Evolutionary conservation across 2,888 invertebrate genomes (phyloP), one percentile per base, ranked within the genome.

Genomic region (Drosophila recens): DNA sequence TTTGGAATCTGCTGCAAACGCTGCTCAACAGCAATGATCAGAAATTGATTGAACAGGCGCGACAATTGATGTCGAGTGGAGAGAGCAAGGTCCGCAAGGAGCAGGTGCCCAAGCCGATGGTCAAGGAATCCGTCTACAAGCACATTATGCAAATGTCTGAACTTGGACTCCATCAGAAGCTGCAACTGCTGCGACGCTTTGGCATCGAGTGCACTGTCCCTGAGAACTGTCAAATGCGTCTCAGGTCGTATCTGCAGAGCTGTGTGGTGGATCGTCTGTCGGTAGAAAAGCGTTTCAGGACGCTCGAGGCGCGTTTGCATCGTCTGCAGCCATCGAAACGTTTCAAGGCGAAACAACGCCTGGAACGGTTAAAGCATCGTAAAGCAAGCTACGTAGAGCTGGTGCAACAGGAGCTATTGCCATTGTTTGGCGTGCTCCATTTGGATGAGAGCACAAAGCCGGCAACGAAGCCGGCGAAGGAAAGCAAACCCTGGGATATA

Each of bases 121-220:
- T 5, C 3, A 79, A 81, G 62, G 71, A 77, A 43, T 42, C 72
- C 0, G 62, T 87, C 4, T 89, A 59, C 36, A 80, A 75, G 33
- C 81, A 89, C 65, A 91, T 93, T 15, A 78, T 88, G 73, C 76
- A 90, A 61, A 88, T 90, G 79, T 78, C 89, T 13, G 90, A 92
- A 34, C 72, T 92, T 36, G 90, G 90, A 72, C 69, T 93, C 53
- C 91, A 91, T 68, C 92, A 93, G 49, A 92, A 93, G 69, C 75
- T 92, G 15, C 82, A 90, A 62, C 65, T 92, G 0, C 79, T 89
- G 58, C 91, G 91, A 57, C 90, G 90, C 33, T 77, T 92, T 48
- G 90, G 85, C 15, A 88, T 92, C 4, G 71, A 79, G 4, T 91
- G 91, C 59, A 66, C 79, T 5, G 80, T 91, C 0, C 80, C 79